These are phyloP conservation scores for Agelaius phoeniceus DNA, from an alignment of 2,113 vertebrate genomes.

Conservation along the genomic window DNA sequence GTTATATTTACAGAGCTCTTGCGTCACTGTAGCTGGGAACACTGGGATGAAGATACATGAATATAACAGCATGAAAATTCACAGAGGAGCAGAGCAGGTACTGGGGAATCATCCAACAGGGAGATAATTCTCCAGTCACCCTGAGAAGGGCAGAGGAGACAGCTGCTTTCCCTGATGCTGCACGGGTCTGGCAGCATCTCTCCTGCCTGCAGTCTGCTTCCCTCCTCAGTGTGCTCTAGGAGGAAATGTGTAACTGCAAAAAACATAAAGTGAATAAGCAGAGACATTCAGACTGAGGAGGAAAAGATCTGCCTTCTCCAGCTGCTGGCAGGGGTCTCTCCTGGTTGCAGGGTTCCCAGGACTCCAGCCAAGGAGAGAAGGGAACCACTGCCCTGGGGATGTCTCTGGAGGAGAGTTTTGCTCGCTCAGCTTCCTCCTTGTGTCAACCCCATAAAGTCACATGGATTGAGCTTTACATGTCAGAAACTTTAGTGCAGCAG, in stretches of 20 bases:
- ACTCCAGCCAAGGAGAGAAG: neutral
- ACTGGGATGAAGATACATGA: neutral
- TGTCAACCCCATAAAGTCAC: neutral
- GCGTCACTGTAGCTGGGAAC: neutral
- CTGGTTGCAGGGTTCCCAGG: fast-evolving
- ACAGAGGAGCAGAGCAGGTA: neutral
- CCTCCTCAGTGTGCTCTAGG: neutral
- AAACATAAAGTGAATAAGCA: neutral
- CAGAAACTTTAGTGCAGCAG: neutral
- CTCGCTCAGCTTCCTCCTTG: neutral
- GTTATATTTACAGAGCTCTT: neutral
- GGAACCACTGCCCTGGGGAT: fast-evolving
- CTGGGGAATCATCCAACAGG: neutral
- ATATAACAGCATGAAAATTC: neutral
- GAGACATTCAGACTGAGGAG: neutral
- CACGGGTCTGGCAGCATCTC: fast-evolving
- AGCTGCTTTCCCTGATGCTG: neutral
- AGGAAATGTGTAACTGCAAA: neutral
- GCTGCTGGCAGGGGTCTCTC: neutral
- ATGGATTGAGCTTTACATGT: neutral
- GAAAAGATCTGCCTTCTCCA: neutral
- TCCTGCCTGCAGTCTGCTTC: neutral
- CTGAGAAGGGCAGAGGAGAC: neutral
- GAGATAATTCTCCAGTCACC: neutral
- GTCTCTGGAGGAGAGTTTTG: neutral